phyloP scores from a whole-genome alignment of 2,797 vertebrate species.

The Ceryle rudis region DNA sequence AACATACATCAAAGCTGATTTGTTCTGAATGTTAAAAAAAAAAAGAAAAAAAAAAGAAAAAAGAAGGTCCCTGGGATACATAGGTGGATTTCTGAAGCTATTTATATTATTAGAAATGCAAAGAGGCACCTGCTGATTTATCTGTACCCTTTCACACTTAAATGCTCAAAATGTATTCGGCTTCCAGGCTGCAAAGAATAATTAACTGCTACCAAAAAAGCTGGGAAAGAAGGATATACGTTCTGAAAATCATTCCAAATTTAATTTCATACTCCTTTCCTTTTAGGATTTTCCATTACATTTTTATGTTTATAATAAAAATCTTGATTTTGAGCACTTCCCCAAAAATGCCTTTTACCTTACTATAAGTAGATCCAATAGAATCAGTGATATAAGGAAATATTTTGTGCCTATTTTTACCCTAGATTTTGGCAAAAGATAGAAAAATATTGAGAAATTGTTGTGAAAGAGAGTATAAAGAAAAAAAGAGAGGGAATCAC shows the following conservation, averaged over 20 bases:
- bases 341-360: neutral
- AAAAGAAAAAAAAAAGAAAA: neutral
- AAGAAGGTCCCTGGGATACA: constrained; percentile 10
- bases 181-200: neutral
- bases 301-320: neutral
- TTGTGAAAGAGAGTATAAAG: neutral
- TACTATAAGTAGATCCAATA: neutral
- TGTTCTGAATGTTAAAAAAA: constrained; percentile 32
- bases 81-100: constrained; percentile 22
- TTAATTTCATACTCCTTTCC: neutral
- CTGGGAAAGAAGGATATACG: neutral
- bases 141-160: neutral
- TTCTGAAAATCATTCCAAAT: neutral
- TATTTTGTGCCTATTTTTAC: neutral
- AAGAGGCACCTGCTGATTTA: constrained; percentile 22
- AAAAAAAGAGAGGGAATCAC: neutral
- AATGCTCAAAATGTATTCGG: neutral
- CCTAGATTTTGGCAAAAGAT: neutral
- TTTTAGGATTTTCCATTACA: neutral
- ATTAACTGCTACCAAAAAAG: neutral
- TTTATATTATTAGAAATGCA: constrained; percentile 25
- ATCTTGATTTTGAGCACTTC: neutral
- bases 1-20: constrained; percentile 28
- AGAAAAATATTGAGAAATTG: neutral
- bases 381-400: neutral